phyloP scores from a whole-genome alignment of 37 sponge, comb jelly and placozoan genomes.

The Amphimedon queenslandica region DNA sequence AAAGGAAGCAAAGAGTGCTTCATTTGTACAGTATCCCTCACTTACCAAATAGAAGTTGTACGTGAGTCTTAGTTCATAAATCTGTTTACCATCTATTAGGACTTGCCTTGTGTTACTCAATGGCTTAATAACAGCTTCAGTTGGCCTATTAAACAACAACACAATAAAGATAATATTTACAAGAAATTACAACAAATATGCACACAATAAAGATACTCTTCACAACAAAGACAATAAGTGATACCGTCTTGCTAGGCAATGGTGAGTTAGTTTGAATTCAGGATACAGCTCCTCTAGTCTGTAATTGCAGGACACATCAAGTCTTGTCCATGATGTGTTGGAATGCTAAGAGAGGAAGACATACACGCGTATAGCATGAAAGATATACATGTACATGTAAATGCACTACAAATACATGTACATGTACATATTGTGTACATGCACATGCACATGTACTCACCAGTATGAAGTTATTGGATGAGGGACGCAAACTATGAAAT shows the following conservation, averaged over 20 bases:
- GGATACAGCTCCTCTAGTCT: slow-evolving; percentile 54
- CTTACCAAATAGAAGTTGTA: slow-evolving; percentile 75
- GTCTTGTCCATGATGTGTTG: slow-evolving; percentile 25
- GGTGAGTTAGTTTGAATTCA: slow-evolving; percentile 70
- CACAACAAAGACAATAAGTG: no score
- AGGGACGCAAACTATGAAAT: slow-evolving; percentile 62
- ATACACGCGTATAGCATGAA: no score
- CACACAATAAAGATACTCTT: no score
- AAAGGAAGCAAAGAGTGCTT: slow-evolving; percentile 4
- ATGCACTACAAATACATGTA: not conserved
- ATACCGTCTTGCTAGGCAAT: slow-evolving; percentile 48
- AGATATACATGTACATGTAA: no score
- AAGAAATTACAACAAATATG: no score
- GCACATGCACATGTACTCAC: no score
- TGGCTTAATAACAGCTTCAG: slow-evolving; percentile 40
- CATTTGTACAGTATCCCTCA: no score
- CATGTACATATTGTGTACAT: no score
- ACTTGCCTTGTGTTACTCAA: slow-evolving; percentile 56
- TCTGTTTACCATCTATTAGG: slow-evolving; percentile 45
- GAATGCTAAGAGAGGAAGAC: slow-evolving; percentile 31
- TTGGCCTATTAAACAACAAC: slow-evolving; percentile 46
- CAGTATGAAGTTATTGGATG: no score
- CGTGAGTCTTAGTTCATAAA: slow-evolving; percentile 58
- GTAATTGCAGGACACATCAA: slow-evolving; percentile 36
- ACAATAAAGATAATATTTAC: no score